phyloP scores from a whole-genome alignment of 2,113 vertebrate genomes.

The Phalacrocorax aristotelis region DNA sequence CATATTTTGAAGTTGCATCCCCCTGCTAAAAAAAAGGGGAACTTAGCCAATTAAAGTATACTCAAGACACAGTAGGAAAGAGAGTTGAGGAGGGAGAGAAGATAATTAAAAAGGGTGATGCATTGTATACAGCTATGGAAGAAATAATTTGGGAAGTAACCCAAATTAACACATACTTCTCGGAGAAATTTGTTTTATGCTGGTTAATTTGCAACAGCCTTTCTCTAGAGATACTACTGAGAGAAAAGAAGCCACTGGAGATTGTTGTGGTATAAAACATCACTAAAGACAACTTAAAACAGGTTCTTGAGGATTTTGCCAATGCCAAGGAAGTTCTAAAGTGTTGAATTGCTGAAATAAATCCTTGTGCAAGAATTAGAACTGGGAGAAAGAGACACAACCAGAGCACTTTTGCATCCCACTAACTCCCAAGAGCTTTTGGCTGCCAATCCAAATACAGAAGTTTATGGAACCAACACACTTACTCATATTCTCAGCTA shows the following conservation, averaged over 20 bases:
- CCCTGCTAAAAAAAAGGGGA: slow-evolving; percentile 1
- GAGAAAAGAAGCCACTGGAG: background rate
- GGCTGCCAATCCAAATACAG: background rate
- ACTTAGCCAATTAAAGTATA: background rate
- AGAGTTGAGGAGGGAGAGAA: background rate
- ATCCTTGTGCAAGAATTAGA: background rate
- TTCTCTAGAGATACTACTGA: background rate
- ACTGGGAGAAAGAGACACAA: background rate
- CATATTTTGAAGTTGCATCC: background rate
- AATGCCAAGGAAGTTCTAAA: background rate
- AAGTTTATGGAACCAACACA: background rate
- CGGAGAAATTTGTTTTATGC: background rate
- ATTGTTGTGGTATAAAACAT: background rate
- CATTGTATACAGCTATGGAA: background rate
- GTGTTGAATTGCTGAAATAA: background rate
- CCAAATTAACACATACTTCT: background rate
- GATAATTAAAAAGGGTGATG: background rate
- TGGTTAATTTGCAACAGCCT: background rate
- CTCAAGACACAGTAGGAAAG: background rate
- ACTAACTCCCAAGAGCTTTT: background rate
- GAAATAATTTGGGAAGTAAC: background rate
- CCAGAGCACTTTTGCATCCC: background rate
- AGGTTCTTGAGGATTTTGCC: background rate
- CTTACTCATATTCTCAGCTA: background rate
- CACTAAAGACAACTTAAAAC: background rate